These are phyloP conservation scores for Pipistrellus pipistrellus DNA, from an alignment of 2,797 vertebrate species.

Conservation along the genomic window DNA sequence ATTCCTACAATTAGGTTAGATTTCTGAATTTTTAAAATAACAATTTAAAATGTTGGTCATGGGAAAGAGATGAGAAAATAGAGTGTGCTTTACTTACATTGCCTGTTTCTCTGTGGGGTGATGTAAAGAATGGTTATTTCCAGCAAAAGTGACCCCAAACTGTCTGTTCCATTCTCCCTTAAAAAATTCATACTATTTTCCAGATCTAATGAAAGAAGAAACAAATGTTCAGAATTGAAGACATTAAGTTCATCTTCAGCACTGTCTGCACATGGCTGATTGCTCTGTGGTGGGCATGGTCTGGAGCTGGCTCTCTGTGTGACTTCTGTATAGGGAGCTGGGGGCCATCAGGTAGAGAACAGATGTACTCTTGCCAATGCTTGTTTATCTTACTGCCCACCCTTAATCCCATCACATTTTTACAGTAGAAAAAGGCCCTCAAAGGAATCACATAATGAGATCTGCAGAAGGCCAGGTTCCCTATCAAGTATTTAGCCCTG, in stretches of 20 bases:
- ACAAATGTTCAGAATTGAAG: neutral
- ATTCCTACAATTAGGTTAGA: conserved; percentile 51
- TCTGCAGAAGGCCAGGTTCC: neutral
- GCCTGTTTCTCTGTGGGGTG: neutral
- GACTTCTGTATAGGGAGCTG: neutral
- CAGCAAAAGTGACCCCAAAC: neutral
- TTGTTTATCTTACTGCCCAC: neutral
- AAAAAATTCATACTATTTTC: neutral
- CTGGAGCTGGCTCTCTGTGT: neutral
- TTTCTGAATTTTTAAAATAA: conserved; percentile 61
- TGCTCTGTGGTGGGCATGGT: neutral
- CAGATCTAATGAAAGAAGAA: neutral
- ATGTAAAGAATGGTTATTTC: conserved; percentile 14
- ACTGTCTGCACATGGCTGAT: neutral
- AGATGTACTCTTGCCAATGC: no score
- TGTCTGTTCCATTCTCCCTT: neutral
- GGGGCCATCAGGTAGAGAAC: neutral
- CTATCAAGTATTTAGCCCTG: neutral
- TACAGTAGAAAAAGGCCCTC: neutral
- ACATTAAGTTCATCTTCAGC: neutral
- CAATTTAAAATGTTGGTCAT: conserved; percentile 15
- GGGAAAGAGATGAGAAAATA: conserved; percentile 50
- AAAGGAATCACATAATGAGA: neutral
- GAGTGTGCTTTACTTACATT: neutral
- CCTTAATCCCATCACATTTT: neutral